Percentiles rank a stretch among this genome's conserved stretches.
Conservation (phyloP, 1,140 invertebrate species). For the Lepidurus apus region DNA sequence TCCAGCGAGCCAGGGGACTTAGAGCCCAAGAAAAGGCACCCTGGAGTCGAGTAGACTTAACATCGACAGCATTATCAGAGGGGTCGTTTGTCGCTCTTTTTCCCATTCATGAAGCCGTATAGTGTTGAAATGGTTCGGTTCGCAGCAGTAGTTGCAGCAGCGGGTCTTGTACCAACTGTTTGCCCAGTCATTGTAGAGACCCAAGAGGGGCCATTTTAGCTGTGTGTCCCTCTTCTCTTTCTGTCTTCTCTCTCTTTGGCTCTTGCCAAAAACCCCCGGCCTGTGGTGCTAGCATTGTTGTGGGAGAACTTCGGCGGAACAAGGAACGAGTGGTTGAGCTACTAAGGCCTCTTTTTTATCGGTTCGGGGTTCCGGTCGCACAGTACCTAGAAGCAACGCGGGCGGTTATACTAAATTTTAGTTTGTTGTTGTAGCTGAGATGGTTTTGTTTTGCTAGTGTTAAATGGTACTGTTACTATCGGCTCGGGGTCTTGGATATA, state of each 20-base stretch:
- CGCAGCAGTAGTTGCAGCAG: background rate
- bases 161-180: background rate
- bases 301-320: background rate
- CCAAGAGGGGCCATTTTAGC: too few species aligned
- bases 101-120: background rate
- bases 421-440: background rate
- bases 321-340: background rate
- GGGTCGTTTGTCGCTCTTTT: slow-evolving; percentile 11
- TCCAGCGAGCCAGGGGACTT: background rate
- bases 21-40: background rate
- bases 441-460: background rate
- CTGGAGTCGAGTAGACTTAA: background rate
- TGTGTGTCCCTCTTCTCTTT: too few species aligned
- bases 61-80: background rate
- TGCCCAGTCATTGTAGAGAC: background rate
- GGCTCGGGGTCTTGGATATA: too few species aligned
- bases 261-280: background rate
- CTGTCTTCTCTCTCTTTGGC: too few species aligned
- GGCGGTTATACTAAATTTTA: background rate
- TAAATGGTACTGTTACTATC: too few species aligned
- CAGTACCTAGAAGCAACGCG: background rate
- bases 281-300: background rate
- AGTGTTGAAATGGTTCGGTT: slow-evolving; percentile 11
- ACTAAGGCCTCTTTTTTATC: background rate
- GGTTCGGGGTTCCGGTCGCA: background rate